Conservation (phyloP, 2,797 vertebrate genomes). For the Melanotaenia boesemani region DNA sequence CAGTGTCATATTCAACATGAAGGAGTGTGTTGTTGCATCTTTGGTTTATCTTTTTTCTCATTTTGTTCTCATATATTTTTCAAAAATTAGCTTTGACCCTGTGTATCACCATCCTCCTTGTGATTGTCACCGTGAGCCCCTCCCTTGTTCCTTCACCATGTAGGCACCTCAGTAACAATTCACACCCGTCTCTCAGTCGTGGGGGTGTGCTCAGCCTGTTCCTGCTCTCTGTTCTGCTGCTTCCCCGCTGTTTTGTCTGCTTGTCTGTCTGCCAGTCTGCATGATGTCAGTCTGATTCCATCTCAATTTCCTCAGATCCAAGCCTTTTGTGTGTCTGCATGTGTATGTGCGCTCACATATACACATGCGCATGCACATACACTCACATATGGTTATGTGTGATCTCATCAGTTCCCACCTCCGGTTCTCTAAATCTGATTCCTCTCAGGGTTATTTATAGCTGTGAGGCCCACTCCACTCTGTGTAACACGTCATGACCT, state of each 20-base stretch:
- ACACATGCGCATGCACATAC: neutral
- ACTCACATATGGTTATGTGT: constrained; percentile 55
- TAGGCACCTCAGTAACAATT: constrained; percentile 38
- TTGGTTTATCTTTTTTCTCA: constrained; percentile 1
- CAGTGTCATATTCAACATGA: neutral
- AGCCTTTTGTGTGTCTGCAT: constrained; percentile 30
- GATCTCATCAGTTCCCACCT: constrained; percentile 81
- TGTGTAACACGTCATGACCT: constrained; percentile 67
- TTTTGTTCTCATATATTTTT: constrained; percentile 11
- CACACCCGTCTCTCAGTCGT: constrained; percentile 29
- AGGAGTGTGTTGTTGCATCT: neutral
- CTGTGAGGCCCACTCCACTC: constrained; percentile 58
- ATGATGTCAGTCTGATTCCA: constrained; percentile 70
- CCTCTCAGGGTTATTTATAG: constrained; percentile 79
- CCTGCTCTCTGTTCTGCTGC: constrained; percentile 27
- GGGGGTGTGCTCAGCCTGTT: constrained; percentile 38
- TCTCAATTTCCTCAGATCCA: constrained; percentile 48
- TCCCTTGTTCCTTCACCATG: constrained; percentile 8
- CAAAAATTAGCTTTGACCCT: neutral
- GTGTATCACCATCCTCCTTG: constrained; percentile 1
- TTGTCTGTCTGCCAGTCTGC: constrained; percentile 58
- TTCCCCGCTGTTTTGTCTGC: constrained; percentile 53
- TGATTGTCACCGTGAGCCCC: constrained; percentile 12
- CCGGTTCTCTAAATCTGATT: constrained; percentile 77
- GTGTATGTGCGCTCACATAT: neutral